These are phyloP conservation scores for Nibea albiflora DNA, from an alignment of 2,113 vertebrate species.

Conservation along the genomic window DNA sequence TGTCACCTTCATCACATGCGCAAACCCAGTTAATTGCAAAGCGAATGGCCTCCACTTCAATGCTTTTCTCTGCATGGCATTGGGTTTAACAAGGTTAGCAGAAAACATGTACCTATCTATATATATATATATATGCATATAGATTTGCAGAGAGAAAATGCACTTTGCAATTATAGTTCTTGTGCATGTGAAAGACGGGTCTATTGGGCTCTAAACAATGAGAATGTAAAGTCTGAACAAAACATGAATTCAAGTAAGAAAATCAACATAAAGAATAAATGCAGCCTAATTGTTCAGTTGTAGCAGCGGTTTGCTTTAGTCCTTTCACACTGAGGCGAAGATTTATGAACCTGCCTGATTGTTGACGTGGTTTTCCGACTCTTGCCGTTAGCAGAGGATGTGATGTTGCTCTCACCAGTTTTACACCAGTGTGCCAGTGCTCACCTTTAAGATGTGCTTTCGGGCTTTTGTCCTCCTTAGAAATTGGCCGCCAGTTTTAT, in stretches of 20 bases:
- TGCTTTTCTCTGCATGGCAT: not conserved
- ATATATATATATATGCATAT: not conserved
- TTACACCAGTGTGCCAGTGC: constrained; percentile 6
- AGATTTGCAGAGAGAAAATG: not conserved
- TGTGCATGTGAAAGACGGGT: not conserved
- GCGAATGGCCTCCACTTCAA: not conserved
- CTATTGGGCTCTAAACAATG: not conserved
- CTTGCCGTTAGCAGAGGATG: constrained; percentile 17
- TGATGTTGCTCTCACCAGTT: constrained; percentile 22
- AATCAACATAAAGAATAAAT: not conserved
- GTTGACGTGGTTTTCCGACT: constrained; percentile 1
- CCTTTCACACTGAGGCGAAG: not conserved
- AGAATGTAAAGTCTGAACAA: not conserved
- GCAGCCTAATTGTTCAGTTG: too few relatives aligned
- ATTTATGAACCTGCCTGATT: not conserved
- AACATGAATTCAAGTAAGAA: not conserved
- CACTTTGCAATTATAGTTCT: not conserved
- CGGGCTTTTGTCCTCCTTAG: constrained; percentile 27
- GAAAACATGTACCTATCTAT: not conserved
- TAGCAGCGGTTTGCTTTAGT: not conserved
- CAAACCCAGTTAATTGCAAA: not conserved
- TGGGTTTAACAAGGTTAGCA: not conserved
- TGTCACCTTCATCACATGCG: not conserved
- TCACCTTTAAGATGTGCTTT: constrained; percentile 18
- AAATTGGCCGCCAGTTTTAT: constrained; percentile 25